Percentiles rank a stretch among this genome's conserved stretches.
Evolutionary conservation across 2,113 vertebrate genomes (phyloP).

Genomic region (Elaphurus davidianus): DNA sequence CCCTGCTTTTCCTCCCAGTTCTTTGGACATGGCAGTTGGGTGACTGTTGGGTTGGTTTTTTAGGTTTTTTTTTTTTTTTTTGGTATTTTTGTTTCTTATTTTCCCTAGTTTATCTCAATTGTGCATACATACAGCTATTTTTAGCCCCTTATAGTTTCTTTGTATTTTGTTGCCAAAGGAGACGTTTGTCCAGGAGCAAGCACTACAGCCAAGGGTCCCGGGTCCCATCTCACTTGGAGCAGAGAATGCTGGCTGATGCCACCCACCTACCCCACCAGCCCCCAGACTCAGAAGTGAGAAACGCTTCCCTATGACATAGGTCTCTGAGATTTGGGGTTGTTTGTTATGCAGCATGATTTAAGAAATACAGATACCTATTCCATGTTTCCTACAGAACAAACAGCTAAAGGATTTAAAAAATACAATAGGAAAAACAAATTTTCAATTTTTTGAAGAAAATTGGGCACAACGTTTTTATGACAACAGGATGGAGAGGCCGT

Average conservation of each 20-base stretch:
- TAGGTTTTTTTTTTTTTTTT: neutral
- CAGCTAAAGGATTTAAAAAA: neutral
- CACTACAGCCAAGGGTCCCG: neutral
- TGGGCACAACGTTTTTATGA: neutral
- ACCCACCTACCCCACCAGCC: rapidly evolving
- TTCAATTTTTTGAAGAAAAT: neutral
- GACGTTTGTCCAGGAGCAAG: neutral
- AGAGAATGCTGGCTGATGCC: neutral
- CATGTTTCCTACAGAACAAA: neutral
- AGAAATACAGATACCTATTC: no score
- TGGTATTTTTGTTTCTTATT: neutral
- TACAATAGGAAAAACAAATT: neutral
- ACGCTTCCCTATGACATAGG: rapidly evolving
- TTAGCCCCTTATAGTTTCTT: neutral
- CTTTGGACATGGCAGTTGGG: neutral
- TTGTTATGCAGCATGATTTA: neutral
- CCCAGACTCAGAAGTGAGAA: neutral
- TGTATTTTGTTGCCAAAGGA: neutral
- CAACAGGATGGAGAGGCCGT: neutral
- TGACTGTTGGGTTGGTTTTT: neutral
- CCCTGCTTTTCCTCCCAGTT: neutral
- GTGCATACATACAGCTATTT: neutral
- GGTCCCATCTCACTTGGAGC: neutral
- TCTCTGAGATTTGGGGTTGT: neutral
- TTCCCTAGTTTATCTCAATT: neutral